Base-by-base conservation (phyloP, 2,797 vertebrate genomes). In the Pogoniulus pusillus region DNA sequence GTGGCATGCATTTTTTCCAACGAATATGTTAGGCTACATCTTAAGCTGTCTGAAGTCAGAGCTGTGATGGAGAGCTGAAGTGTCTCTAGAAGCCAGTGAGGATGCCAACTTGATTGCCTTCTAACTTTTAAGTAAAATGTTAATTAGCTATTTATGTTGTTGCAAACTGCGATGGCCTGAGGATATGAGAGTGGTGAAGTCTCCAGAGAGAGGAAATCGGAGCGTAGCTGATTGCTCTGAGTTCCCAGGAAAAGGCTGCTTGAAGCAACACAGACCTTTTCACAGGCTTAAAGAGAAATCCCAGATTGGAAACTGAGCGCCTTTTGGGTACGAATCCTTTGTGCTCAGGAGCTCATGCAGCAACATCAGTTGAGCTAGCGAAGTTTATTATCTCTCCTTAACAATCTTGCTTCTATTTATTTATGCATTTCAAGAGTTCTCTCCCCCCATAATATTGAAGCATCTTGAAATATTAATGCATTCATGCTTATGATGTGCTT, bases 61-160 rank as follows among this genome's bases (percentile, higher is more conserved):
- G 55, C 71, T 47, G 7, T 78, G 53, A 73, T 87, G 59, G 34
- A 88, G 30, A 91, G 78, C 63, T 70, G 75, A 69, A 78, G 16
- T 73, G 37, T 85, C 93, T 94, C 59, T 72, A 89, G 76, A 68
- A 79, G 73, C 54, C 72, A 59, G 32, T 83, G 63, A 82, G 39
- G 39, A 53, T 81, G 81, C 43, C 2, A 16, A 45, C 73, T 93
- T 87, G 87, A 83, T 19, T 89, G 92, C 77, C 89, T 85, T 79
- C 82, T 93, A 89, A 90, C 79, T 94, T 94, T 95, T 96, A 95
- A 96, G 57, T 92, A 94, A 91, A 78, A 93, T 90, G 82, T 72
- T 94, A 93, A 95, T 95, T 93, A 94, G 87, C 89, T 87, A 66
- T 94, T 94, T 93, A 91, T 90, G 59, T 83, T 94, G 86, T 81